phyloP scores from a whole-genome alignment of 1,140 invertebrate species.

The Radopholus similis region DNA sequence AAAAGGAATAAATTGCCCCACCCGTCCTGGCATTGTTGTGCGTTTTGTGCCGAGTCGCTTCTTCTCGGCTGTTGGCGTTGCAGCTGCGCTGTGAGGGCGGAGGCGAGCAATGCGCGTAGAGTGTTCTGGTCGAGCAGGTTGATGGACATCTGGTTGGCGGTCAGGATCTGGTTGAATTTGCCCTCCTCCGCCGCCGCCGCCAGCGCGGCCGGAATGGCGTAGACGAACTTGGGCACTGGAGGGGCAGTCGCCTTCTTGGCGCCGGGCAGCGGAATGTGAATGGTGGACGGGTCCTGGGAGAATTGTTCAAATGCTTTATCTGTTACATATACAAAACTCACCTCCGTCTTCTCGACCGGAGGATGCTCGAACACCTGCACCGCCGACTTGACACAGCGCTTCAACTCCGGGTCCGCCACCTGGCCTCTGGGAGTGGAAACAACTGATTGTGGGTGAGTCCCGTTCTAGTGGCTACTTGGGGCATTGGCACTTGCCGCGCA shows the following conservation, averaged over 20 bases:
- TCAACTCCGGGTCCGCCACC: not conserved
- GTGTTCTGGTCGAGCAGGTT: slow-evolving; percentile 41
- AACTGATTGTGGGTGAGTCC: not conserved
- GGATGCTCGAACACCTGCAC: not conserved
- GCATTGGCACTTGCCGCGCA: slow-evolving; percentile 47
- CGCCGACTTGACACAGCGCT: not conserved
- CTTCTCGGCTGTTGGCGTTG: not conserved
- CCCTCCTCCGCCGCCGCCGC: slow-evolving; percentile 20
- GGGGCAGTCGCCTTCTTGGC: not conserved
- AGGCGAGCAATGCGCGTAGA: slow-evolving; percentile 6
- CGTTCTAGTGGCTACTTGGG: slow-evolving; percentile 22
- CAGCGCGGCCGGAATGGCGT: slow-evolving; percentile 22
- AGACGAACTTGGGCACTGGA: slow-evolving; percentile 24
- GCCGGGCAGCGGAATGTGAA: not conserved
- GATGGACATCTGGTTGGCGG: slow-evolving; percentile 45
- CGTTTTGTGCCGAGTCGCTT: not conserved
- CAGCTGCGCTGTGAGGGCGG: not conserved
- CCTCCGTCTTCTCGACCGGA: slow-evolving; percentile 5
- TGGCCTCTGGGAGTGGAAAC: slow-evolving; percentile 1
- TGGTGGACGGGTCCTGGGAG: not conserved
- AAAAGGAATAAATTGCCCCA: not conserved
- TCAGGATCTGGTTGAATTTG: slow-evolving; percentile 43
- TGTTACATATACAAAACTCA: no score
- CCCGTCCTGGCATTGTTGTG: not conserved
- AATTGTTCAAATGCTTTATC: not conserved